Evolutionary conservation across 2,888 invertebrate species (phyloP).

Genomic region (Tiliacea citrago): DNA sequence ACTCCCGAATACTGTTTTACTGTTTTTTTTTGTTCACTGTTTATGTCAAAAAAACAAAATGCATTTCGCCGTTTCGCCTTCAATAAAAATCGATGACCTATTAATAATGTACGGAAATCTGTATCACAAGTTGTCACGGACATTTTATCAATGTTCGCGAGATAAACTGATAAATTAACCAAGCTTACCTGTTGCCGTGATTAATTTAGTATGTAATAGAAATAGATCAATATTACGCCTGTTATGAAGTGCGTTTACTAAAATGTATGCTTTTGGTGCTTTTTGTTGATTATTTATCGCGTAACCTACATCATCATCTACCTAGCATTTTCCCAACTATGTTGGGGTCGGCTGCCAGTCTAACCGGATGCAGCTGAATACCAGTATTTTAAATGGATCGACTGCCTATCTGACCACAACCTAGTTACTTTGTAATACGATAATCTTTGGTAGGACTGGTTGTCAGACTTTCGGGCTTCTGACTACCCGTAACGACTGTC

Average conservation of each 20-base stretch:
- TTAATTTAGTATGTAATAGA: slow-evolving; percentile 17
- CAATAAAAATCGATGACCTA: slow-evolving; percentile 48
- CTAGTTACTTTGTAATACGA: no score
- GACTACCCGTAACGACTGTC: no score
- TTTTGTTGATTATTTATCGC: background rate
- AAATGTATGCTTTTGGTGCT: background rate
- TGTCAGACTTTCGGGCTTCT: no score
- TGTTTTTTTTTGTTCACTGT: background rate
- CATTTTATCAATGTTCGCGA: slow-evolving; percentile 49
- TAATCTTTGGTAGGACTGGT: no score
- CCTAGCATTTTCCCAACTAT: no score
- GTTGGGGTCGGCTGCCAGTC: no score
- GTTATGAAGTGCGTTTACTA: background rate
- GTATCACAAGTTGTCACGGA: slow-evolving; percentile 44
- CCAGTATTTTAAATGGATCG: no score
- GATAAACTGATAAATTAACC: slow-evolving; percentile 54
- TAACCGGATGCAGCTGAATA: no score
- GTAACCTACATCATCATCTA: no score
- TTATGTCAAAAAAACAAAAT: background rate
- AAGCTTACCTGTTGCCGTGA: slow-evolving; percentile 23
- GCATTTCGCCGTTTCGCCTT: background rate
- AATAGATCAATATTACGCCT: slow-evolving; percentile 1
- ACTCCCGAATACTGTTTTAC: background rate
- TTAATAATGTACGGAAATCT: slow-evolving; percentile 36
- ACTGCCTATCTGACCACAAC: no score